Base-by-base conservation (phyloP, 2,888 invertebrate genomes). In the Nasonia oneida region DNA sequence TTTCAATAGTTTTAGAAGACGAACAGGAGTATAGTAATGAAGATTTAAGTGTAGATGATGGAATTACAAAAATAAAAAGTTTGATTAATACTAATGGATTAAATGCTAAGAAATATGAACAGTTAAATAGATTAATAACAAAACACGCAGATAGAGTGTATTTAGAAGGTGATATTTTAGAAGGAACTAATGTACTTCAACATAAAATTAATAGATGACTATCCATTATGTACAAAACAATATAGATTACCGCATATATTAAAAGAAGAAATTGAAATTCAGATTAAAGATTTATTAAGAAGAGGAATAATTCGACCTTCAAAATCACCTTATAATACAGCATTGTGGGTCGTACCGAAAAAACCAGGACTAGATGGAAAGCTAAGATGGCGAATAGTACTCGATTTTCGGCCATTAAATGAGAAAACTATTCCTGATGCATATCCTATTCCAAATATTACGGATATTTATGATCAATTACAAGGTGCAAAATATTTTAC, bases 391-490 rank as follows among this genome's bases (percentile, higher is more conserved):
- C 37, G 37, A 37, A 37, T 37, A 37, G 37, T 37, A 37, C 37
- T 37, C 5, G 37, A 37, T 5, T 37, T 37, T 37, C 4, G 37
- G 37, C 37, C 37, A 37, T 37, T 37, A 37, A 37, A 37, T 37
- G 37, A 37, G 5, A 37, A 37, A 37, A 37, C 37, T 37, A 37
- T 37, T 37, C 37, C 37, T 23, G 23, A 23, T 23, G 23, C 3
- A 37, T 23, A 37, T 37, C 37, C 3, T 37, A 37, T 37, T 37
- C 37, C 37, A 5, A 37, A 37, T 5, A 37, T 37, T 37, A 86
- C 87, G 0, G 87, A 89, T 4, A 90, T 89, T n/a, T 61, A 90
- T n/a, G 88, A 42, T 6, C 10, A 42, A 57, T 33, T 90, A 14
- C 86, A 89, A 15, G 74, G 86, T 10, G 86, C 88, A 15, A 87